Base-by-base conservation (phyloP, 2,113 vertebrate genomes). In the Ancistrus triradiatus region DNA sequence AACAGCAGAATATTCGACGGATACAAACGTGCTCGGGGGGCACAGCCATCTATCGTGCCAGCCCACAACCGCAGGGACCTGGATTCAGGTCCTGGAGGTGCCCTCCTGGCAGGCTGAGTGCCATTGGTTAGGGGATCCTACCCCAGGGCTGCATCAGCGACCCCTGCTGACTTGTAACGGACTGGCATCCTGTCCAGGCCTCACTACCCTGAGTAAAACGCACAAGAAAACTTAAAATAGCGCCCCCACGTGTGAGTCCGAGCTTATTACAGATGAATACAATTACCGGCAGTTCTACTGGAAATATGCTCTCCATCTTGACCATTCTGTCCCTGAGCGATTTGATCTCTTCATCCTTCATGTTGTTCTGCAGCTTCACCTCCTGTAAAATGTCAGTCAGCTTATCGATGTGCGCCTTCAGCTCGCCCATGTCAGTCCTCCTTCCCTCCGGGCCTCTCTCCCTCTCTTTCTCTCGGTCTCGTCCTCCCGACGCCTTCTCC, bases 341-440 rank as follows among this genome's bases (percentile, higher is more conserved):
- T 72, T 85, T 87, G 77, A 94, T 93, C 84, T 94, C 91, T 1
- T 91, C 88, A 21, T 93, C 93, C 83, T 95, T 95, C 90, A 88
- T 90, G 83, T 91, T 92, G 83, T 94, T 95, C 81, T 95, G 92
- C 22, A 93, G 73, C 77, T 93, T 93, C 61, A 95, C 93, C 62
- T 95, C 93, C 85, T 93, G 88, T 43, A 95, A 77, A 13, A 93
- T 93, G 35, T 92, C 91, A 0, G 91, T 94, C 76, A 95, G 87
- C 72, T 93, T 93, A 63, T 93, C 91, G 1, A 95, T 92, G 76
- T 95, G 93, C 0, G 91, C 93, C 48, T 91, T 91, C 64, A 95
- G 86, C 48, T 92, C 90, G 1, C 89, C 88, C 33, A 91, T 84
- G 2, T 88, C 84, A 0, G 70, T 73, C 2, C 83, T 86, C 0